Evolutionary conservation across 2,888 invertebrate species (phyloP).

Genomic region (Hirudinaria manillensis): DNA sequence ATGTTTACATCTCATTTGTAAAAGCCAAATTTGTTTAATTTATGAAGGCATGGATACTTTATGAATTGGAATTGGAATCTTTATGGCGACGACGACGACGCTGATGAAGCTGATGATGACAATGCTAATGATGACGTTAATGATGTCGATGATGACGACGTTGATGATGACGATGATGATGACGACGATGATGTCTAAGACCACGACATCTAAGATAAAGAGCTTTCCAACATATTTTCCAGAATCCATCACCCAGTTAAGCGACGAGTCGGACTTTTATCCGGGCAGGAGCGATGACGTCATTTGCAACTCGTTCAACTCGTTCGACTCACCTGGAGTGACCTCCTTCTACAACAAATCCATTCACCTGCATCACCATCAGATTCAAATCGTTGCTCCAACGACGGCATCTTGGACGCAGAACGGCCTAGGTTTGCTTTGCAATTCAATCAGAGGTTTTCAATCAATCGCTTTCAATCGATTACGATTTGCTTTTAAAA

Average conservation of each 20-base stretch:
- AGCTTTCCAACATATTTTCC: not conserved
- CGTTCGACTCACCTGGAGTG: conserved; percentile 1
- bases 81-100: too few relatives aligned
- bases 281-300: not conserved
- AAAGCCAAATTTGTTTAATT: too few relatives aligned
- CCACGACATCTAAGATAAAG: not conserved
- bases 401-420: not conserved
- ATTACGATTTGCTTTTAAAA: too few relatives aligned
- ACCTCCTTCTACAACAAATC: conserved; percentile 2
- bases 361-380: conserved; percentile 16
- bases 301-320: conserved; percentile 18
- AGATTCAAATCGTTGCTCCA: conserved; percentile 13
- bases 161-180: not conserved
- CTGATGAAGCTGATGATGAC: not conserved
- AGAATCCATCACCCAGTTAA: conserved; percentile 19
- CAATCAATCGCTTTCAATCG: too few relatives aligned
- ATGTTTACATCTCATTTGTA: too few relatives aligned
- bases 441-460: too few relatives aligned
- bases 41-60: too few relatives aligned
- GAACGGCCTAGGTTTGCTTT: not conserved
- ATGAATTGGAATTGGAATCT: not conserved
- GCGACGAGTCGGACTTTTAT: conserved; percentile 19
- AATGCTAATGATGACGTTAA: not conserved
- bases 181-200: not conserved
- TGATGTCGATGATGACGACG: too few relatives aligned